Conservation (phyloP, 2,888 invertebrate species). For the Patella caerulea region DNA sequence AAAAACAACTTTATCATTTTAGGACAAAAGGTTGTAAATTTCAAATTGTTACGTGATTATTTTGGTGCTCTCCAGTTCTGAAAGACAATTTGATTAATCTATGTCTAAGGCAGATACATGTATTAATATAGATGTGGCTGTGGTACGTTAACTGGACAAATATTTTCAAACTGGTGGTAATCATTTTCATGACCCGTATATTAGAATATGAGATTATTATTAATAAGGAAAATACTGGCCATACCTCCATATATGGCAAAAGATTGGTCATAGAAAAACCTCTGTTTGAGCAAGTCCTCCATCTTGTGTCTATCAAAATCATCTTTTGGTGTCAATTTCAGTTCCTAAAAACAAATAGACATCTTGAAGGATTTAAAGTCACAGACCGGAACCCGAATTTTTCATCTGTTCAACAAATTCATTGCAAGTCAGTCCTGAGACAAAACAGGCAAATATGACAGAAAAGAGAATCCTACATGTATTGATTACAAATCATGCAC, state of each 20-base stretch:
- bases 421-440: too few relatives aligned
- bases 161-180: too few relatives aligned
- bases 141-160: too few relatives aligned
- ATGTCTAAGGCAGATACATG: background rate
- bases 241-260: slow-evolving; percentile 98
- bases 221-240: slow-evolving; percentile 16
- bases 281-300: slow-evolving; percentile 95
- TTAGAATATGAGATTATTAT: too few relatives aligned
- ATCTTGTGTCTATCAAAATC: slow-evolving; percentile 91
- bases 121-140: too few relatives aligned
- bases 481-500: too few relatives aligned
- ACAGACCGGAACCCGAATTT: too few relatives aligned
- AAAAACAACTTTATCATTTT: too few relatives aligned
- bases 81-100: background rate
- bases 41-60: background rate
- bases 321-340: slow-evolving; percentile 80
- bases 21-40: background rate
- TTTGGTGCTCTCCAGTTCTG: background rate
- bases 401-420: too few relatives aligned
- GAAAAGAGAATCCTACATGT: too few relatives aligned
- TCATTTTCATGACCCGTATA: too few relatives aligned
- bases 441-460: too few relatives aligned
- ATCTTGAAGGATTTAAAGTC: slow-evolving; percentile 2
- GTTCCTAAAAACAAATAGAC: slow-evolving; percentile 74
- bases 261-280: slow-evolving; percentile 98